phyloP scores from a whole-genome alignment of 2,797 vertebrate species.

The Allenopithecus nigroviridis region DNA sequence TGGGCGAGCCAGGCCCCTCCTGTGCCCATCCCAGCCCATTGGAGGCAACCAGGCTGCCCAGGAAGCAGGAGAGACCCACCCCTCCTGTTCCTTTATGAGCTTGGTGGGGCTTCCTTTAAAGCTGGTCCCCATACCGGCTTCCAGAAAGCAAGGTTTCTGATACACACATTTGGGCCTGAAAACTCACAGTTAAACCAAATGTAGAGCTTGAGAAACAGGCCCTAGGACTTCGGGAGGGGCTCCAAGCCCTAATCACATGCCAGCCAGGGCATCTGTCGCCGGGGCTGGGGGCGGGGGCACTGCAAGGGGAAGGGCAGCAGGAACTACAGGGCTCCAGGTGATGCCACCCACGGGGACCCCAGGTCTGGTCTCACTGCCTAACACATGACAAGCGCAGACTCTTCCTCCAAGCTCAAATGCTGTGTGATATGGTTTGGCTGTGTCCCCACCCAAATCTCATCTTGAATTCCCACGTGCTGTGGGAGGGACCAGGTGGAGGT shows the following conservation, averaged over 20 bases:
- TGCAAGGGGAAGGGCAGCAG: not conserved
- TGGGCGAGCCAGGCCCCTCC: not conserved
- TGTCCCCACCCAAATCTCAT: not conserved
- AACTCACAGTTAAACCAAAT: not conserved
- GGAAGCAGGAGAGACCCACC: accelerated
- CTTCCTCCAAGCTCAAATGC: not conserved
- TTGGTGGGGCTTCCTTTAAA: not conserved
- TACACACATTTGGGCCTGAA: not conserved
- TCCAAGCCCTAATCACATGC: not conserved
- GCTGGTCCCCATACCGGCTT: not conserved
- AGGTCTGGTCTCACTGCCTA: not conserved
- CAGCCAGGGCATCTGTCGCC: not conserved
- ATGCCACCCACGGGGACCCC: not conserved
- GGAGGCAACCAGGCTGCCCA: not conserved
- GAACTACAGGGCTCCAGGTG: too few relatives aligned
- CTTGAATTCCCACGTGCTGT: not conserved
- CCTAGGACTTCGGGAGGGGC: not conserved
- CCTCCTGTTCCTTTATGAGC: not conserved
- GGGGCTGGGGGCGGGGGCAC: not conserved
- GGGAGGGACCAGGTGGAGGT: not conserved
- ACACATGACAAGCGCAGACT: not conserved
- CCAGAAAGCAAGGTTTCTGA: not conserved
- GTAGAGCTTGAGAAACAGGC: not conserved
- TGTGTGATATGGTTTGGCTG: not conserved
- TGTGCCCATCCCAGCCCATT: not conserved